Base-by-base conservation (phyloP, 1,140 invertebrate species). In the Conopomorpha cramerella region DNA sequence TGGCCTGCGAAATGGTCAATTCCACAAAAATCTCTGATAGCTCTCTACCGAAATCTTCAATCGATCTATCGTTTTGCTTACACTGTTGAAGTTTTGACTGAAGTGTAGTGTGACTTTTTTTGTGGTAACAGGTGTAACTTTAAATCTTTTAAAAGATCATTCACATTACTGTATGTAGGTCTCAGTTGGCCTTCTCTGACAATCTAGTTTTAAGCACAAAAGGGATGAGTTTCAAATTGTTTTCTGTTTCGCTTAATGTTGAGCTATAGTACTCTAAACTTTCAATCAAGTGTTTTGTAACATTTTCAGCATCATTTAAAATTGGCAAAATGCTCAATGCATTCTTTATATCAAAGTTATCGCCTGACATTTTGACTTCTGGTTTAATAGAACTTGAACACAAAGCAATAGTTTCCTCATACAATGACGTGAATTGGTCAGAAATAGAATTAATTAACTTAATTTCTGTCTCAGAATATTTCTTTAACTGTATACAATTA, bases 141-240 rank as follows among this genome's bases (percentile, higher is more conserved):
- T 14, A 30, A 13, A 15, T 30, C 29, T 15, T 7, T 30, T 14
- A 30, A 2, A 12, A 30, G 14, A 12, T 30, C 29, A 12, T 7
- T 30, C 14, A 30, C 14, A 13, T 14, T 30, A 12, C 7, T 8
- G 15, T 30, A 30, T 13, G 12, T 2, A 3, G 29, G n/a, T 4
- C 15, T 30, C 15, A 30, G 12, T 30, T 30, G 3, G 29, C 29
- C 3, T n/a, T 14, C n/a, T 12, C 11, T 3, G 29, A 30, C 29
- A 30, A 30, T 30, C 29, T 30, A 12, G n/a, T 30, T 13, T 30
- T 30, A 13, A 30, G 15, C 15, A 30, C 29, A 30, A 30, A 30
- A 3, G n/a, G n/a, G 2, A 30, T 30, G 12, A 30, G 15, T 3
- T 13, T 30, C 15, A 12, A 14, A 13, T 30, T 12, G 15, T 14